Base-by-base conservation (phyloP, 2,888 invertebrate species). In the Nudaria mundana region DNA sequence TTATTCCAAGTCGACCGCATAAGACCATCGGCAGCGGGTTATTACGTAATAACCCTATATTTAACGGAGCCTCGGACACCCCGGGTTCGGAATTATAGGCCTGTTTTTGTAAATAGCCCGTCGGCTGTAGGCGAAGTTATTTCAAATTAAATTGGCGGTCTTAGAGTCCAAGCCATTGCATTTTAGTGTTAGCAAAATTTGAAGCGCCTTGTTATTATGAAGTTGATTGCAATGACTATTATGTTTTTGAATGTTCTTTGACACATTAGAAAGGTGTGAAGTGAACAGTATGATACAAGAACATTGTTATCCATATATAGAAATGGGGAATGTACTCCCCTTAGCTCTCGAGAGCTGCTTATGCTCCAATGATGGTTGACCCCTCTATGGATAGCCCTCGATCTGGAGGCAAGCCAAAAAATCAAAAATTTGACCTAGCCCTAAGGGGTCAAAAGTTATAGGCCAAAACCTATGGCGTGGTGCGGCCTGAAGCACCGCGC, bases 21-120 rank as follows among this genome's bases (percentile, higher is more conserved):
- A 20, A 16, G 15, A 40, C 51, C 57, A 44, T 51, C 71, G 69
- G 71, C 71, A 71, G 72, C 66, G 64, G 64, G 61, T 76, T 79
- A 81, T 84, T 81, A 84, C 70, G 70, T 83, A 81, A 86, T 85
- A 77, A 82, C 82, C 79, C 72, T 45, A 65, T 65, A 81, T 81
- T 81, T 76, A 71, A 57, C 31, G 30, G 40, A 38, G 42, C 24
- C 40, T 35, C 60, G 65, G 66, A 81, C 83, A 80, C 83, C 84
- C 77, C 63, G 63, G 56, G 63, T 57, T 66, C 58, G 56, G 78
- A 76, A 82, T 82, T 82, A 81, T 66, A 75, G 73, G 48, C 68
- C 71, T 71, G 76, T 83, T 82, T 81, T 84, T 80, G 77, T 84
- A 81, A 83, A 82, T 80, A 83, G 81, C 78, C 75, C 79, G 73